Evolutionary conservation across 1,140 invertebrate species (phyloP), one percentile per base, ranked within the genome.

Genomic region (Popillia japonica): DNA sequence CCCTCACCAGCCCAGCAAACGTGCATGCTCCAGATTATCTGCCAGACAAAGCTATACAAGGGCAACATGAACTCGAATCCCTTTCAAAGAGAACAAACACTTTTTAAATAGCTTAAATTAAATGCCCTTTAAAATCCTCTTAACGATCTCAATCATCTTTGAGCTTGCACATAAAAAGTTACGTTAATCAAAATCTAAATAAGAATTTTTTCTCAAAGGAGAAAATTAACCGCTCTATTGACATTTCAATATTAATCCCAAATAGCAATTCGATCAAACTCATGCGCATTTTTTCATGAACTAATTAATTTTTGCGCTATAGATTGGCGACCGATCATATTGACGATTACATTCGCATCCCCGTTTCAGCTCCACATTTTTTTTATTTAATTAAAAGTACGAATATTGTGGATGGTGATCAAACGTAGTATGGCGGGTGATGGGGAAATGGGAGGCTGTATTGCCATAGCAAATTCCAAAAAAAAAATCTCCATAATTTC

Each of bases 401-500:
- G 44, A n/a, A 48, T 48, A 48, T n/a, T n/a, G 10, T 10, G 44
- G 48, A 55, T 55, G 48, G 48, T 3, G 48, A 55, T 55, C 48
- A 55, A 55, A 55, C 48, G 44, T 48, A 48, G 0, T 14, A n/a
- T n/a, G 27, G 27, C 48, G 48, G 6, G 44, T 48, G 8, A 14
- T 14, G 11, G 11, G 11, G 8, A 48, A 48, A 48, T n/a, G n/a
- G n/a, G n/a, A n/a, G n/a, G n/a, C n/a, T 34, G 27, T 34, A 34
- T 34, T 34, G 27, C 27, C 27, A 34, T 34, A 34, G 27, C 27
- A 34, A 34, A 34, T 6, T 2, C 14, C 27, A 34, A 34, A 34
- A 55, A 55, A 48, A 55, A 55, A 55, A 55, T 55, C 17, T 55
- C 48, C 48, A 55, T 55, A 55, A 55, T 55, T 55, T 55, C 48